phyloP scores from a whole-genome alignment of 2,113 vertebrate species.

The Laticauda colubrina region DNA sequence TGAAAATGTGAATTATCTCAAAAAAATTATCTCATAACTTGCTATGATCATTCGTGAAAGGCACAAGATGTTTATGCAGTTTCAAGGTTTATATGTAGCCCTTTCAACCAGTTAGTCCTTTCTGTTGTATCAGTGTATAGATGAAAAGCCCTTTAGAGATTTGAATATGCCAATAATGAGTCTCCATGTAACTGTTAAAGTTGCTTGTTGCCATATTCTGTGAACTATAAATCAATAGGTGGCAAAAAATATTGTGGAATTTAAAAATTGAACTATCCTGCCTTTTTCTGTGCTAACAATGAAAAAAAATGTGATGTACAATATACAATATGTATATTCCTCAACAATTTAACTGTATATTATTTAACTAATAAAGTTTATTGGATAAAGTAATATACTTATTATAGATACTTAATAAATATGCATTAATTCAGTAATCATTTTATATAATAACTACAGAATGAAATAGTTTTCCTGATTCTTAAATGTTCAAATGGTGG shows the following conservation, averaged over 20 bases:
- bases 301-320: constrained; percentile 41
- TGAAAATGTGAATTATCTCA: constrained; percentile 62
- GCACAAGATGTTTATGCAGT: constrained; percentile 65
- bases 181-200: constrained; percentile 68
- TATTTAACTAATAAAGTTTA: neutral
- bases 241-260: constrained; percentile 46
- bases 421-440: neutral
- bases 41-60: constrained; percentile 54
- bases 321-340: neutral
- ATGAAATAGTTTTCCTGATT: neutral
- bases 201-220: constrained; percentile 55
- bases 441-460: neutral
- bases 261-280: constrained; percentile 46
- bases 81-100: constrained; percentile 57
- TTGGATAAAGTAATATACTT: neutral
- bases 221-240: constrained; percentile 60
- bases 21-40: constrained; percentile 55
- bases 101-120: constrained; percentile 56
- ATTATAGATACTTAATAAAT: constrained; percentile 34
- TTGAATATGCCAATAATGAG: constrained; percentile 64
- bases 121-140: constrained; percentile 45
- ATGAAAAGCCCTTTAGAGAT: constrained; percentile 65
- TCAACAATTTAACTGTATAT: neutral
- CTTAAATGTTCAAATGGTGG: neutral
- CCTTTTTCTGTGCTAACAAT: constrained; percentile 38